These are phyloP conservation scores for Imbricaverruca yamaguchii DNA, from an alignment of 2,888 invertebrate species.

Conservation along the genomic window DNA sequence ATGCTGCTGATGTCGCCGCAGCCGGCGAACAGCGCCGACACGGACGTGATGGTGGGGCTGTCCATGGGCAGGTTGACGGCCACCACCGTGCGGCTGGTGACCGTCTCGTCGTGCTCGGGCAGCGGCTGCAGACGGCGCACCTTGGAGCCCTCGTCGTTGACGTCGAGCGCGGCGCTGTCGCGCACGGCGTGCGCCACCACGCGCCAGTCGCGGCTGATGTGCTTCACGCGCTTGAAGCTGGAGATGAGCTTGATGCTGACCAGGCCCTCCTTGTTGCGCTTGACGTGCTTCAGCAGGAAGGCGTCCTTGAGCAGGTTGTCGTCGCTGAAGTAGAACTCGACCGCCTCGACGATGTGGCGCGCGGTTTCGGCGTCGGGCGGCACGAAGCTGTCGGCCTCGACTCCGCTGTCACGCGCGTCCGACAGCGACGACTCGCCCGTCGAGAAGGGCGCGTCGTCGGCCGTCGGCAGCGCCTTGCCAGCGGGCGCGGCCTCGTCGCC, in stretches of 20 bases:
- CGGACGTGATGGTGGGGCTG: slow-evolving; percentile 75
- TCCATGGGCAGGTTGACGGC: slow-evolving; percentile 78
- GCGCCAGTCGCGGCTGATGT: slow-evolving; percentile 87
- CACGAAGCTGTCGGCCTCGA: slow-evolving; percentile 33
- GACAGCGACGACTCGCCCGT: slow-evolving; percentile 4
- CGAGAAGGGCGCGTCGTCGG: neutral
- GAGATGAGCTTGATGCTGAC: slow-evolving; percentile 90
- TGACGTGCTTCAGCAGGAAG: slow-evolving; percentile 87
- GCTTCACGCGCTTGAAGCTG: slow-evolving; percentile 90
- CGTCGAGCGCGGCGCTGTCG: slow-evolving; percentile 66
- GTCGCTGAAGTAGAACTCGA: slow-evolving; percentile 93
- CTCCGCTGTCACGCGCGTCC: slow-evolving; percentile 31
- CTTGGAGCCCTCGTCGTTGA: slow-evolving; percentile 86
- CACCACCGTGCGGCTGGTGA: slow-evolving; percentile 83
- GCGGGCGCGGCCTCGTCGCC: slow-evolving; percentile 6
- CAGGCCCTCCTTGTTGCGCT: slow-evolving; percentile 89
- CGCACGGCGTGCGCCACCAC: slow-evolving; percentile 79
- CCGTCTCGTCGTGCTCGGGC: slow-evolving; percentile 84
- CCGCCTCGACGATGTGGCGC: slow-evolving; percentile 41
- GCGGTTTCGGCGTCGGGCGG: slow-evolving; percentile 30
- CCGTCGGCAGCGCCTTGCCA: neutral
- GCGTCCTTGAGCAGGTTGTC: slow-evolving; percentile 92
- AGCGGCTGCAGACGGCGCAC: slow-evolving; percentile 73
- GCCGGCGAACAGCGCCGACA: slow-evolving; percentile 78
- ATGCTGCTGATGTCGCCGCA: slow-evolving; percentile 87